Evolutionary conservation across 2,113 vertebrate genomes (phyloP).

Genomic region (Poecilia latipinna): DNA sequence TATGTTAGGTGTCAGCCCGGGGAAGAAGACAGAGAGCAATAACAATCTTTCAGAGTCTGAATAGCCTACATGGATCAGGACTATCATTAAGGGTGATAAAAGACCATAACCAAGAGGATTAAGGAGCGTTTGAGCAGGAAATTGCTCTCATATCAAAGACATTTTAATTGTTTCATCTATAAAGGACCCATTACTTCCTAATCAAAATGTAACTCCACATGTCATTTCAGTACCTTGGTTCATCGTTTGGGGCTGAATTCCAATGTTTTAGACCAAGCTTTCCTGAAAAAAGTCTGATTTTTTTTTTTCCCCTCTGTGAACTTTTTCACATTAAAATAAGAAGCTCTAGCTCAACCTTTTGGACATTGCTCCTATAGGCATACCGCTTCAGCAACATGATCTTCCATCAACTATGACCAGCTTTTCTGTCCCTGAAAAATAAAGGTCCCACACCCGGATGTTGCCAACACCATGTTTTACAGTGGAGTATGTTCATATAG

Average conservation of each 20-base stretch:
- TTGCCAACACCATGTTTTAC: no score
- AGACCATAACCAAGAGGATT: constrained; percentile 66
- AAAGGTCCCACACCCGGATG: no score
- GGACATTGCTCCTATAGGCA: no score
- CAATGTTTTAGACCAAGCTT: neutral
- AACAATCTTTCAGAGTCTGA: constrained; percentile 44
- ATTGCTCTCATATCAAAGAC: constrained; percentile 57
- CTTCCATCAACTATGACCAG: no score
- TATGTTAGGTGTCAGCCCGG: constrained; percentile 73
- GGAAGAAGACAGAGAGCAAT: constrained; percentile 66
- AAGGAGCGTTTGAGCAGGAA: constrained; percentile 67
- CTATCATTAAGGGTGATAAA: constrained; percentile 70
- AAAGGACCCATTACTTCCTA: constrained; percentile 60
- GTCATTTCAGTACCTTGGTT: neutral
- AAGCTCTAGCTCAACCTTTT: no score
- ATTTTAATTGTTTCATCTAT: constrained; percentile 65
- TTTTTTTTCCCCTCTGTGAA: no score
- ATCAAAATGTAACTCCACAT: constrained; percentile 50
- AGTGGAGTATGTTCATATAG: no score
- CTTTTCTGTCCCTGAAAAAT: no score
- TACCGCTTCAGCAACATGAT: no score
- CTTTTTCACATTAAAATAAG: no score
- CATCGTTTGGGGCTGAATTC: neutral
- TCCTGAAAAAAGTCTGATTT: neutral
- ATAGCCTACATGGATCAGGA: constrained; percentile 50